Evolutionary conservation across 2,888 invertebrate genomes (phyloP).

Genomic region (Thecocarcelia acutangulata): DNA sequence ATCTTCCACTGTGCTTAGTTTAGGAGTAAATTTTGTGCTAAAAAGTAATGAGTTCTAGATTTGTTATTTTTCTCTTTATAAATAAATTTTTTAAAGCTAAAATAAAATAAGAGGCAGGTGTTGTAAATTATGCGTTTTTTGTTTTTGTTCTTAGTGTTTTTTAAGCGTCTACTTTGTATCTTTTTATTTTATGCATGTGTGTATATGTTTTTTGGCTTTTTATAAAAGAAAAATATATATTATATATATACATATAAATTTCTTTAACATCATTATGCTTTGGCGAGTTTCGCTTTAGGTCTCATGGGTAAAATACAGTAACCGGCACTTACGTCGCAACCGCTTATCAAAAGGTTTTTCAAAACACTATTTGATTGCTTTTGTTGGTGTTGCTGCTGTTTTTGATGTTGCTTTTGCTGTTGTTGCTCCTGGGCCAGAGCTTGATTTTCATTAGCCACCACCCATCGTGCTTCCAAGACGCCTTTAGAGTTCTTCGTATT

Average conservation of each 20-base stretch:
- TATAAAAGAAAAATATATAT: conserved; percentile 2
- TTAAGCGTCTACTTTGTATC: conserved; percentile 40
- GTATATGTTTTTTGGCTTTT: background rate
- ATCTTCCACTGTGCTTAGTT: background rate
- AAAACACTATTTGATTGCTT: conserved; percentile 85
- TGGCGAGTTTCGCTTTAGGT: conserved; percentile 82
- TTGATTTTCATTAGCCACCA: conserved; percentile 52
- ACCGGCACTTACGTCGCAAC: conserved; percentile 96
- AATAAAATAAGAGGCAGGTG: conserved; percentile 67
- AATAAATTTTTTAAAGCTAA: conserved; percentile 38
- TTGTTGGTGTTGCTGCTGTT: conserved; percentile 78
- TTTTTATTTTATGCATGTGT: background rate
- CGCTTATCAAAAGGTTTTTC: conserved; percentile 96
- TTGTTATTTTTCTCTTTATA: conserved; percentile 11
- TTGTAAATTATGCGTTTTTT: conserved; percentile 66
- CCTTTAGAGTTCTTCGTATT: conserved; percentile 45
- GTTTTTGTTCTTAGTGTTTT: conserved; percentile 51
- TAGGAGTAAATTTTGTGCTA: conserved; percentile 44
- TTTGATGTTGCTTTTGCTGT: conserved; percentile 65
- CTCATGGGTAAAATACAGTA: conserved; percentile 91
- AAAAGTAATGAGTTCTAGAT: conserved; percentile 53
- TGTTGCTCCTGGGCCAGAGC: conserved; percentile 52
- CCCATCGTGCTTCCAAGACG: conserved; percentile 31
- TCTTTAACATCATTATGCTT: conserved; percentile 79
- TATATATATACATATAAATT: conserved; percentile 28